Conservation (phyloP, 2,113 vertebrate genomes). For the Oriolus oriolus region DNA sequence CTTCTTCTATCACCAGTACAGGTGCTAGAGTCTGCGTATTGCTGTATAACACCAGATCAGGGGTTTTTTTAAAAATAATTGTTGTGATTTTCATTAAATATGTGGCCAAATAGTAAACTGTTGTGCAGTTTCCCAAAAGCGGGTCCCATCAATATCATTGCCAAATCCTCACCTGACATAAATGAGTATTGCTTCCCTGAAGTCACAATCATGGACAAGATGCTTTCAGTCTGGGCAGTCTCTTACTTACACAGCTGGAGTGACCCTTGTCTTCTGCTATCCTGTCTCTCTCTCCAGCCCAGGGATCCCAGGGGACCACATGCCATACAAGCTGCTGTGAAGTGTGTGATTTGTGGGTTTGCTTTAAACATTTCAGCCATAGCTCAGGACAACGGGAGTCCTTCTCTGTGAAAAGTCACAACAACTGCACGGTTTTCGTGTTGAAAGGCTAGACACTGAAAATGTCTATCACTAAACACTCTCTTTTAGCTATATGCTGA, state of each 20-base stretch:
- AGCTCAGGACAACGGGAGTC: not conserved
- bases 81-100: not conserved
- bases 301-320: not conserved
- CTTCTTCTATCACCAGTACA: fast-evolving
- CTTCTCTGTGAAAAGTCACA: not conserved
- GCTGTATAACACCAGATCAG: not conserved
- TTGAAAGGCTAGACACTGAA: not conserved
- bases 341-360: not conserved
- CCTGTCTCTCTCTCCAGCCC: not conserved
- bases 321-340: not conserved
- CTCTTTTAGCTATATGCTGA: not conserved
- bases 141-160: not conserved
- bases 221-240: not conserved
- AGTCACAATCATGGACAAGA: not conserved
- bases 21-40: not conserved
- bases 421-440: not conserved
- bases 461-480: not conserved
- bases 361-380: not conserved
- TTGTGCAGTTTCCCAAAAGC: not conserved
- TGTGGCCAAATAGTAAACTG: not conserved
- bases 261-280: not conserved
- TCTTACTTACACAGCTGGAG: not conserved
- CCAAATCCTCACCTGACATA: not conserved
- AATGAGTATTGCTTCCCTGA: not conserved
- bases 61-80: not conserved